phyloP scores from a whole-genome alignment of 2,888 invertebrate genomes.

The Ectemnius cavifrons region DNA sequence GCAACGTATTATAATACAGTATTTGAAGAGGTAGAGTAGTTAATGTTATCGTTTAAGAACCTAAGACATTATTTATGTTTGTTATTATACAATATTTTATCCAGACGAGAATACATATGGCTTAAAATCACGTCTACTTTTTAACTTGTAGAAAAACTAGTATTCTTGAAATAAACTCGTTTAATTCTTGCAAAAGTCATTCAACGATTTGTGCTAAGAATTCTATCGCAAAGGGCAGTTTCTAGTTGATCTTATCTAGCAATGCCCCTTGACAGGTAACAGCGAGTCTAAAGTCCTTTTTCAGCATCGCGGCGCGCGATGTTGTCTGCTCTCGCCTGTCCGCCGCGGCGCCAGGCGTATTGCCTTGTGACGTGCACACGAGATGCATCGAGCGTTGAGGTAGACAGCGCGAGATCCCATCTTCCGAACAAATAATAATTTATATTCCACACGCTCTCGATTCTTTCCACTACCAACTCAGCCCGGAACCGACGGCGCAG shows the following conservation, averaged over 20 bases:
- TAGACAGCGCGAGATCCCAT: too few species aligned
- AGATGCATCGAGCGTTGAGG: too few species aligned
- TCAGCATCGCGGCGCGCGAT: background rate
- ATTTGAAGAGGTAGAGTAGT: background rate
- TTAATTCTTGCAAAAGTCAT: conserved; percentile 21
- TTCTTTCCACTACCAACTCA: too few species aligned
- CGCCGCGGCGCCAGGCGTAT: background rate
- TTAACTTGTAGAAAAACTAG: too few species aligned
- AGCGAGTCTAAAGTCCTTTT: conserved; percentile 7
- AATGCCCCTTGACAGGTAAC: conserved; percentile 14
- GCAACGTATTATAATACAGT: background rate
- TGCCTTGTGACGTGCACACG: background rate
- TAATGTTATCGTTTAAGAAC: background rate
- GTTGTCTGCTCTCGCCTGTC: conserved; percentile 13
- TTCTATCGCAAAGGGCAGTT: conserved; percentile 15
- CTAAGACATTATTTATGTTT: too few species aligned
- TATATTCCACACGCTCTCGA: too few species aligned
- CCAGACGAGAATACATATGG: too few species aligned
- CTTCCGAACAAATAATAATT: too few species aligned
- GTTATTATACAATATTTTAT: too few species aligned
- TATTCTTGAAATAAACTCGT: too few species aligned
- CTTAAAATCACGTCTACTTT: too few species aligned
- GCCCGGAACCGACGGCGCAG: too few species aligned
- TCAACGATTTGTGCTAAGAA: conserved; percentile 30
- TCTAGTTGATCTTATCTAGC: conserved; percentile 12